Evolutionary conservation across 2,113 vertebrate genomes (phyloP).

Genomic region (Tapirus terrestris): DNA sequence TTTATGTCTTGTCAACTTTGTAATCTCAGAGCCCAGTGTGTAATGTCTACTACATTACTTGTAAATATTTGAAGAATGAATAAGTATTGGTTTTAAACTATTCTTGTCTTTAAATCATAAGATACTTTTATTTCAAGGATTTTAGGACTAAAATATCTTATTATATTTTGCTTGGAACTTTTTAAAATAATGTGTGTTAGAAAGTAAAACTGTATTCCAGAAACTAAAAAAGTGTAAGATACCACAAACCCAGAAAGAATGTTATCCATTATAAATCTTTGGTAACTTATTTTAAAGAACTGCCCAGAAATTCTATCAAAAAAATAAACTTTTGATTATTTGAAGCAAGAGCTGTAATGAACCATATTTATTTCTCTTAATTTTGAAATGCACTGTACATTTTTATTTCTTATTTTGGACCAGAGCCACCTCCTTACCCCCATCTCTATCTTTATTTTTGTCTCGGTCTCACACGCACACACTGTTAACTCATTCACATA

Average conservation of each 20-base stretch:
- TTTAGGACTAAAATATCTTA: slow-evolving; percentile 27
- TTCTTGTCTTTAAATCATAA: neutral
- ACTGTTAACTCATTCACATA: neutral
- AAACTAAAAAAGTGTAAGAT: neutral
- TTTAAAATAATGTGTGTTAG: neutral
- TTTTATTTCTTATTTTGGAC: neutral
- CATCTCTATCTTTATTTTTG: neutral
- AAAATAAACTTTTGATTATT: neutral
- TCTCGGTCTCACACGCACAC: neutral
- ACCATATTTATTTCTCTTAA: neutral
- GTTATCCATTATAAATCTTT: neutral
- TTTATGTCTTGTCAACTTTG: neutral
- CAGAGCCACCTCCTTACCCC: neutral
- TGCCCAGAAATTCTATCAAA: neutral
- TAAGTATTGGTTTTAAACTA: slow-evolving; percentile 22
- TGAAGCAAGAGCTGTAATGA: neutral
- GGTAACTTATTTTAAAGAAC: slow-evolving; percentile 8
- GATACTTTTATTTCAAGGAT: neutral
- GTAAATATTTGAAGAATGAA: neutral
- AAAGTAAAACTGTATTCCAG: neutral
- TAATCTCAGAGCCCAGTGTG: neutral
- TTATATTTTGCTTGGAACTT: slow-evolving; percentile 6
- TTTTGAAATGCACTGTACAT: neutral
- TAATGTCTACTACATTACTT: neutral
- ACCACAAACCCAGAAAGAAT: neutral